Evolutionary conservation across 1,140 invertebrate species (phyloP), one percentile per base, ranked within the genome.

Genomic region (Hetaerina americana): DNA sequence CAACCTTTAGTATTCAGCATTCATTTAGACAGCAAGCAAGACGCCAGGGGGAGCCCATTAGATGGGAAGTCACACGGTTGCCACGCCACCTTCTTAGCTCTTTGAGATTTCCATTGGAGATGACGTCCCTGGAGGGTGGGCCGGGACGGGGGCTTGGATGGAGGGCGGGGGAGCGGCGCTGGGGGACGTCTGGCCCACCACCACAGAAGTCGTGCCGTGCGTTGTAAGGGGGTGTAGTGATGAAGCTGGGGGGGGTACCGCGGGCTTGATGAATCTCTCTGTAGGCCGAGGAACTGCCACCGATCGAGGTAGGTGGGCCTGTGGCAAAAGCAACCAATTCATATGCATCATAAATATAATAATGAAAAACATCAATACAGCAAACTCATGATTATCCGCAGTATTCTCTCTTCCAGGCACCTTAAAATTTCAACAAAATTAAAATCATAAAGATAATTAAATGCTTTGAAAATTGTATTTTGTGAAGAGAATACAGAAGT

Each of bases 201-300:
- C 66, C 74, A 72, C 49, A 71, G 74, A 49, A 78, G 77, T 28
- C 72, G 76, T 73, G 73, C 76, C 75, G 22, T 57, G 40, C 15
- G 40, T 18, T 57, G 40, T n/a, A n/a, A n/a, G 71, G 80, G 74
- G 75, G 78, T 77, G 77, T 77, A 76, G 73, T 77, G 70, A 57
- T 3, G 40, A 18, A n/a, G 40, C 40, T 5, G 40, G 40, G 10
- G 84, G 84, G 71, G 87, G 88, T 79, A 87, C 86, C 74, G 87
- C 87, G 71, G 90, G 90, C 78, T 92, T 93, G 26, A 92, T 88
- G 77, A 92, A 93, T 77, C 90, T 84, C 76, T 92, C 90, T 75
- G 88, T 88, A 66, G 89, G 84, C 71, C 89, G 86, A 72, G 89
- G 85, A 77, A 84, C 83, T 76, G 88, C 79, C 25, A 80, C 77